Base-by-base conservation (phyloP, 2,113 vertebrate species). In the Corapipo altera region DNA sequence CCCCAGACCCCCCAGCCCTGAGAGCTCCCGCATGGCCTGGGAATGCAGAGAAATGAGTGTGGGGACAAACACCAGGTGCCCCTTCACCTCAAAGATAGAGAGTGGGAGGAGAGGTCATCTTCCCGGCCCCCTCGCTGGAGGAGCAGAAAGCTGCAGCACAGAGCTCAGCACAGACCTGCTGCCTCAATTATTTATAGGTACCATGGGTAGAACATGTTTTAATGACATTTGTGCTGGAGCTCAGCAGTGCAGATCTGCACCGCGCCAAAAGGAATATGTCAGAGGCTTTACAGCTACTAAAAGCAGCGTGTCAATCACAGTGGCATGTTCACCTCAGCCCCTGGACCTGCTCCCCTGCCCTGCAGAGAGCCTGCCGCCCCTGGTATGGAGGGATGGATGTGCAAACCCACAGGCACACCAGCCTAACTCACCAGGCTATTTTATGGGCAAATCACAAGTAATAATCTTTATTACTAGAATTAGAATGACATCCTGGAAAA, bases 101-200 rank as follows among this genome's bases (percentile, higher is more conserved):
- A 59, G n/a, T 27, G 51, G 69, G 65, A 84, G 48, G 51, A 86
- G 81, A 91, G 83, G 91, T 89, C 69, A 91, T 57, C 57, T 48
- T 76, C 84, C 52, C 0, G 9, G 23, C 20, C 17, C 5, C 57
- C 51, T 48, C 11, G 0, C 52, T 16, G 24, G 35, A 81, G 57
- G 58, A 94, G 65, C 72, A 89, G 76, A n/a, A 44, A 59, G 81
- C 94, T 79, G 73, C 80, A 61, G 75, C 62, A 15, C 54, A 79
- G 78, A 88, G 66, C 81, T 71, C 14, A 35, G 66, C 6, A 30
- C 94, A 93, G 89, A 89, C 86, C 95, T 93, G 89, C 93, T 69
- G 86, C 87, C 87, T 95, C 91, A 80, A 89, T 95, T 96, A 95
- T 96, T 95, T 96, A 96, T 91, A 96, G 96, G 93, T 95, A 89